Conservation (phyloP, 2,113 vertebrate species). For the Typhlomys cinereus region DNA sequence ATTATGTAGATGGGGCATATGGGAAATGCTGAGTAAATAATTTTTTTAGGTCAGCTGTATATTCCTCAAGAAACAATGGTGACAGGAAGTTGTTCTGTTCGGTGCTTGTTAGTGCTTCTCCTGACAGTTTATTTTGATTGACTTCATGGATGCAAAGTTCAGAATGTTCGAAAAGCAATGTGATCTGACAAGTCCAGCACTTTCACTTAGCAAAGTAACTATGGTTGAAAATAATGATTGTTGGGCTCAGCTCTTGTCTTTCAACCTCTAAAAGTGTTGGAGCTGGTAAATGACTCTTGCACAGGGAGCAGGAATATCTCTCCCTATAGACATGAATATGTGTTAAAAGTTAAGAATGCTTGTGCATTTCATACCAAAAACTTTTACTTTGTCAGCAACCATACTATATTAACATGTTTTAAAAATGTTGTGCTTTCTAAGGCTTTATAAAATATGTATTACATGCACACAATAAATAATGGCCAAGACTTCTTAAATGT, state of each 20-base stretch:
- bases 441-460: slow-evolving; percentile 61
- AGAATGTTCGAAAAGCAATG: neutral
- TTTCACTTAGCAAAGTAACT: neutral
- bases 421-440: neutral
- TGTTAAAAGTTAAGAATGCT: neutral
- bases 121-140: neutral
- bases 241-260: neutral
- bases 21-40: neutral
- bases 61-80: neutral
- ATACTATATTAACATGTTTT: slow-evolving; percentile 41
- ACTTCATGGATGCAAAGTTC: neutral
- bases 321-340: neutral
- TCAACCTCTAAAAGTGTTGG: neutral
- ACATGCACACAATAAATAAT: slow-evolving; percentile 47
- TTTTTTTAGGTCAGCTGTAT: neutral
- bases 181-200: neutral
- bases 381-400: slow-evolving; percentile 28
- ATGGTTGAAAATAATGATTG: slow-evolving; percentile 4
- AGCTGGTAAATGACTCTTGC: neutral
- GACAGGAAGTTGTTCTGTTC: neutral
- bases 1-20: neutral
- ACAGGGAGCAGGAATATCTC: neutral
- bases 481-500: slow-evolving; percentile 32
- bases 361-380: slow-evolving; percentile 36
- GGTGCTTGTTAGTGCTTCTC: neutral